Evolutionary conservation across 2,888 invertebrate species (phyloP).

Genomic region (Helobdella robusta): DNA sequence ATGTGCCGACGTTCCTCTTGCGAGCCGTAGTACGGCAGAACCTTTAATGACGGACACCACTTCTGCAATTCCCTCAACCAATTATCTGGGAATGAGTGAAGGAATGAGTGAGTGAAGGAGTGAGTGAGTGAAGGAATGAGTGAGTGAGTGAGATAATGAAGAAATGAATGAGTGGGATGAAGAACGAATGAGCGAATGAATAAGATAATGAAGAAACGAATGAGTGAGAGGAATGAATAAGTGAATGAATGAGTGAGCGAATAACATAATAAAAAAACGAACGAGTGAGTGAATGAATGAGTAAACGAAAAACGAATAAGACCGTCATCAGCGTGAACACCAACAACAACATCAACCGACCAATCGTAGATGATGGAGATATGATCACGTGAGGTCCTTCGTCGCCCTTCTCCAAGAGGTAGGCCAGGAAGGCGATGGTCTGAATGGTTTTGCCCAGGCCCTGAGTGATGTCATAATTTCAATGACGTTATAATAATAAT

Average conservation of each 20-base stretch:
- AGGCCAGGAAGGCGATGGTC: slow-evolving; percentile 52
- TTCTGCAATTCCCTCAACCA: slow-evolving; percentile 50
- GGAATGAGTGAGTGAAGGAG: too few relatives aligned
- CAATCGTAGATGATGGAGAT: slow-evolving; percentile 89
- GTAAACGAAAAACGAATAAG: neutral
- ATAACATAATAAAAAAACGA: too few relatives aligned
- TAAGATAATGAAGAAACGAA: too few relatives aligned
- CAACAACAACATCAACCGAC: slow-evolving; percentile 49
- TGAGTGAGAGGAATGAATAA: too few relatives aligned
- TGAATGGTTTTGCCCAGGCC: slow-evolving; percentile 49
- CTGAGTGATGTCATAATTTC: slow-evolving; percentile 34
- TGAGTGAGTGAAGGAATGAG: too few relatives aligned
- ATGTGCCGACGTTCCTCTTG: slow-evolving; percentile 72
- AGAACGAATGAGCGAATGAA: too few relatives aligned
- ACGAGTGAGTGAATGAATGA: too few relatives aligned
- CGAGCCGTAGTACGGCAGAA: slow-evolving; percentile 73
- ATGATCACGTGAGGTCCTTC: slow-evolving; percentile 77
- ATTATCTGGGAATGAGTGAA: too few relatives aligned
- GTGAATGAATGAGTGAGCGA: too few relatives aligned
- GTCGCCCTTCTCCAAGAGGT: slow-evolving; percentile 68
- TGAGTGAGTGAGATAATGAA: too few relatives aligned
- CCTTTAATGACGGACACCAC: slow-evolving; percentile 54
- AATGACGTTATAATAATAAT: neutral
- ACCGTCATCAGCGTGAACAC: neutral
- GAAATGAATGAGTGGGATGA: too few relatives aligned